Base-by-base conservation (phyloP, 1,140 invertebrate genomes). In the Zophobas atratus region DNA sequence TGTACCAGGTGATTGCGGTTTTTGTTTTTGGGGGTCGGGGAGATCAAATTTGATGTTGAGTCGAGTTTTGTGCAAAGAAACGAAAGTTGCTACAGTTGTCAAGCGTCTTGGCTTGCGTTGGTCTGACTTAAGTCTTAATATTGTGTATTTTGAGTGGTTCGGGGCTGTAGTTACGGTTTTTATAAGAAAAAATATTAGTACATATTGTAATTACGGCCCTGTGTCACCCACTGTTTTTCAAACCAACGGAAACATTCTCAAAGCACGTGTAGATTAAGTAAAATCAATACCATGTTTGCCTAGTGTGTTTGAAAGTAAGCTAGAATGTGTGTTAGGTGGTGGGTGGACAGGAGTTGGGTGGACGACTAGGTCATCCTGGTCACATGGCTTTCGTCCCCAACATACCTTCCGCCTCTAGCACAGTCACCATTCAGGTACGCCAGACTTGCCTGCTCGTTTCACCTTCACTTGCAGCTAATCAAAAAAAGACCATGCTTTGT, bases 1-100 rank as follows among this genome's bases (percentile, higher is more conserved):
- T 92, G 80, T 92, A 90, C 86, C 90, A 91, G 89, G 91, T 92
- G 86, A 86, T 83, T 83, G 71, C 43, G 46, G 70, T 35, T 72
- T 20, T 38, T 73, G 46, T 73, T 55, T 53, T 6, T 20, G 43
- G 43, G 43, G 43, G 43, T 8, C 43, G 43, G 43, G 3, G 43
- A 8, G 6, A 46, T 46, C 43, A 8, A 46, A 8, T 46, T 46
- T 3, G 43, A 8, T 20, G 20, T 20, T 20, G 20, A 20, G 20
- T 20, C 20, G 20, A 20, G 20, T 20, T 20, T 20, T 20, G 20
- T 20, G 20, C 20, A 20, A 20, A 20, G 20, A 20, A 20, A 20
- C 20, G 20, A 20, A 20, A 20, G 20, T 20, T 20, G 20, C 20
- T 20, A 20, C 20, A 20, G 20, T 20, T 20, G 20, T 20, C 20